Evolutionary conservation across 2,113 vertebrate genomes (phyloP).

Genomic region (Trinectes maculatus): DNA sequence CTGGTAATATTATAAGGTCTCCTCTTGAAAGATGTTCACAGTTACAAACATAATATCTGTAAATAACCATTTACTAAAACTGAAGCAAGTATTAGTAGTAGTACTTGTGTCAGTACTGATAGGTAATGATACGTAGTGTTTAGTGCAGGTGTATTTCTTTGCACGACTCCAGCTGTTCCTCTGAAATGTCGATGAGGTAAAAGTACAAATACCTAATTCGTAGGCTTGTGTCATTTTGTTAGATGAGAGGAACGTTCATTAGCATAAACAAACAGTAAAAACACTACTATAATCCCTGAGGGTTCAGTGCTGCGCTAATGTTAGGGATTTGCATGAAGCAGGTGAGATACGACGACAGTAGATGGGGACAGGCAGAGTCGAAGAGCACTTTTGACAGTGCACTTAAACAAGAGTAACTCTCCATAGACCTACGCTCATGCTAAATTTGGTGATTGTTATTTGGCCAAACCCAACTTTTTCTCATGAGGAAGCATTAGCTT

Average conservation of each 20-base stretch:
- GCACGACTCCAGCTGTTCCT: slow-evolving; percentile 2
- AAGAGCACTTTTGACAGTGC: slow-evolving; percentile 10
- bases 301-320: slow-evolving; percentile 19
- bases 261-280: slow-evolving; percentile 20
- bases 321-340: slow-evolving; percentile 19
- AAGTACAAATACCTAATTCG: slow-evolving; percentile 39
- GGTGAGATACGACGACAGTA: slow-evolving; percentile 33
- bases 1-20: not conserved
- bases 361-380: slow-evolving; percentile 7
- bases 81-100: too few relatives aligned
- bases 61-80: not conserved
- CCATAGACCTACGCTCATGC: not conserved
- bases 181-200: not conserved
- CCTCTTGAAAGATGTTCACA: not conserved
- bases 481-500: not conserved
- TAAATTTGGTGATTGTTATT: slow-evolving; percentile 3
- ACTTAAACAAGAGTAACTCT: slow-evolving; percentile 18
- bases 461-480: not conserved
- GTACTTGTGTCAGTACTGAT: too few relatives aligned
- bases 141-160: slow-evolving; percentile 2
- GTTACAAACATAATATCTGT: not conserved
- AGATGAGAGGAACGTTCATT: too few relatives aligned
- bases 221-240: slow-evolving; percentile 29
- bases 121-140: not conserved
- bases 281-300: slow-evolving; percentile 15